Percentiles rank a stretch among this genome's conserved stretches.
Conservation (phyloP, 2,888 invertebrate species). For the Xanthorhoe spadicearia region DNA sequence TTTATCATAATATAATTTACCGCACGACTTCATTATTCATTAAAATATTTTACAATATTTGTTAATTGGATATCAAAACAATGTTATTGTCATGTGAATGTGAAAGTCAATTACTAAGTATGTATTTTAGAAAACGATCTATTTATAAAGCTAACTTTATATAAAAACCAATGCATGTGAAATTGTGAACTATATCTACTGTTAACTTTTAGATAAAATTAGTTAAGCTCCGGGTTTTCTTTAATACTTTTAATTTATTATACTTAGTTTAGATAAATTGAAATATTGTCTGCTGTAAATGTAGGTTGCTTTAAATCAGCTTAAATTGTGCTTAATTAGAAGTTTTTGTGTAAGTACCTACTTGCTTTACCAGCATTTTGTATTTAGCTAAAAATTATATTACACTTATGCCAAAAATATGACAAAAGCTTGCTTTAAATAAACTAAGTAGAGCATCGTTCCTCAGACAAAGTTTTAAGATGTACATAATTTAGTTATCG, state of each 20-base stretch:
- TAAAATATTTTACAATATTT: not conserved
- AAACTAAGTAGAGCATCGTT: slow-evolving; percentile 3
- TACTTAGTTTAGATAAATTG: too few species aligned
- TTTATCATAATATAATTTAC: not conserved
- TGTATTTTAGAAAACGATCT: slow-evolving; percentile 11
- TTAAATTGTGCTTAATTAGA: not conserved
- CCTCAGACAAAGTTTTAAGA: not conserved
- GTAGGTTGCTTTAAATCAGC: too few species aligned
- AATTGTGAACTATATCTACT: not conserved
- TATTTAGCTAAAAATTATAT: not conserved
- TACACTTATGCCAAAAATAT: not conserved
- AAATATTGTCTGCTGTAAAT: too few species aligned
- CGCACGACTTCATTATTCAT: not conserved
- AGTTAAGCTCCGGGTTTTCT: not conserved
- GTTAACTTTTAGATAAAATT: too few species aligned
- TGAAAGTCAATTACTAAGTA: slow-evolving; percentile 45
- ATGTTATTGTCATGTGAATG: slow-evolving; percentile 21
- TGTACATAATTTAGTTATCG: not conserved
- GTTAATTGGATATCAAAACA: not conserved
- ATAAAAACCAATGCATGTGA: not conserved
- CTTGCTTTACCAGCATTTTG: not conserved
- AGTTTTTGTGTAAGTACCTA: not conserved
- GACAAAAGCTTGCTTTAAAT: slow-evolving; percentile 2
- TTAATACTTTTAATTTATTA: too few species aligned
- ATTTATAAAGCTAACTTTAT: slow-evolving; percentile 5